These are phyloP conservation scores for Alosa alosa DNA, from an alignment of 2,113 vertebrate species.

Conservation along the genomic window DNA sequence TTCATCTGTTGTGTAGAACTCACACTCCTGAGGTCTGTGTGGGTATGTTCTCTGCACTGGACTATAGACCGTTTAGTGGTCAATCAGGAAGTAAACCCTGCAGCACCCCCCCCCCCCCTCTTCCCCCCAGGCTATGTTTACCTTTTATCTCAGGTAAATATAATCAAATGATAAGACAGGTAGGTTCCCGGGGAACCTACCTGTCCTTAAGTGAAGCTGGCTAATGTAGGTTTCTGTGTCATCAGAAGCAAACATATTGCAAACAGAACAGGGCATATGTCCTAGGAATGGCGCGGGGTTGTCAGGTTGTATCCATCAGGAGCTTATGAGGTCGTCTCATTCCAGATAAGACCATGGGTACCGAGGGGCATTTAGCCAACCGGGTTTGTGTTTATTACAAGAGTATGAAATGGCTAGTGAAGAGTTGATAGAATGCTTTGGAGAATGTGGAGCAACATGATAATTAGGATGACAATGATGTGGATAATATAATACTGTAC, in stretches of 20 bases:
- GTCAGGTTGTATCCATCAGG: not conserved
- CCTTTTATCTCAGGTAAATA: not conserved
- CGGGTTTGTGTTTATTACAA: not conserved
- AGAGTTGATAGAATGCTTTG: not conserved
- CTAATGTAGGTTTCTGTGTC: constrained; percentile 32
- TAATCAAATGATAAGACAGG: constrained; percentile 14
- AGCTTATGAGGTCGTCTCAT: not conserved
- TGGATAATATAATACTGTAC: too few relatives aligned
- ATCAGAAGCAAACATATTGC: not conserved
- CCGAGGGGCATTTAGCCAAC: not conserved
- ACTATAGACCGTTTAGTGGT: not conserved
- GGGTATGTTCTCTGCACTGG: not conserved
- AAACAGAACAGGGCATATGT: not conserved
- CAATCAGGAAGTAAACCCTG: not conserved
- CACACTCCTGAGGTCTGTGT: not conserved
- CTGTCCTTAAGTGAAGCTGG: not conserved
- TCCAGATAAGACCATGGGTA: not conserved
- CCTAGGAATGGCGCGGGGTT: not conserved
- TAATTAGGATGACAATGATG: too few relatives aligned
- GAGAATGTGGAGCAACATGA: too few relatives aligned
- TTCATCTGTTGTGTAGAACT: not conserved
- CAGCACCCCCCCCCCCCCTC: not conserved
- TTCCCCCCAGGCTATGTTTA: not conserved
- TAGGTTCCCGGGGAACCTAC: too few relatives aligned
- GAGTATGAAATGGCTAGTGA: not conserved